Conservation (phyloP, 2,797 vertebrate genomes). For the Dallia pectoralis region DNA sequence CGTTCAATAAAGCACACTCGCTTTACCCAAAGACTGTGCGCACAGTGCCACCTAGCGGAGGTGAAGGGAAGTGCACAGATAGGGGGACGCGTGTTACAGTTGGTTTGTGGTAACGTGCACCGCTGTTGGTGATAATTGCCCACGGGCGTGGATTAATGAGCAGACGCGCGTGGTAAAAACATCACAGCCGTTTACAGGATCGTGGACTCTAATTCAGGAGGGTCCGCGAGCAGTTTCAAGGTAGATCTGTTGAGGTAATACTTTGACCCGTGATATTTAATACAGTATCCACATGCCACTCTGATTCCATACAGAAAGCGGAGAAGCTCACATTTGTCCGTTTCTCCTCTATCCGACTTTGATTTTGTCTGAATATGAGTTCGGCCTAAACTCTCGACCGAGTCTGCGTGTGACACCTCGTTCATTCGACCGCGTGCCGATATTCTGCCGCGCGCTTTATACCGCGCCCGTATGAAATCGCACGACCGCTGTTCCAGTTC, state of each 20-base stretch:
- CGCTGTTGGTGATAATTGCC: neutral
- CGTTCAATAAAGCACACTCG: neutral
- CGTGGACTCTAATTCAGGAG: neutral
- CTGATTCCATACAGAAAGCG: too few species aligned
- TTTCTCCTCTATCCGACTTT: neutral
- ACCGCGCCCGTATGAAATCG: neutral
- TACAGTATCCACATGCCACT: too few species aligned
- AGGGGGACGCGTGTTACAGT: neutral
- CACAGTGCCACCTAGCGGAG: slow-evolving; percentile 71
- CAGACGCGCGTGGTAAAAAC: neutral
- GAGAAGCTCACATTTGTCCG: neutral
- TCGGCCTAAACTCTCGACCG: neutral
- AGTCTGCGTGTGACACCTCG: neutral
- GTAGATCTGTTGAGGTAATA: neutral
- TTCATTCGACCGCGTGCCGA: neutral
- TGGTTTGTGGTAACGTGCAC: neutral
- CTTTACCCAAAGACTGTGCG: slow-evolving; percentile 36
- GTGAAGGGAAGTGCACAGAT: neutral
- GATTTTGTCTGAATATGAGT: neutral
- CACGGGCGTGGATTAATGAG: neutral
- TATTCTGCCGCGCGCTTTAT: neutral
- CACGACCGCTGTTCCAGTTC: neutral
- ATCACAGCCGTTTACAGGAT: neutral
- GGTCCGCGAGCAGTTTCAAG: neutral
- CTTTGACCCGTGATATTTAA: neutral